Evolutionary conservation across 2,113 vertebrate species (phyloP), one percentile per base, ranked within the genome.

Genomic region (Sisor rabdophorus): DNA sequence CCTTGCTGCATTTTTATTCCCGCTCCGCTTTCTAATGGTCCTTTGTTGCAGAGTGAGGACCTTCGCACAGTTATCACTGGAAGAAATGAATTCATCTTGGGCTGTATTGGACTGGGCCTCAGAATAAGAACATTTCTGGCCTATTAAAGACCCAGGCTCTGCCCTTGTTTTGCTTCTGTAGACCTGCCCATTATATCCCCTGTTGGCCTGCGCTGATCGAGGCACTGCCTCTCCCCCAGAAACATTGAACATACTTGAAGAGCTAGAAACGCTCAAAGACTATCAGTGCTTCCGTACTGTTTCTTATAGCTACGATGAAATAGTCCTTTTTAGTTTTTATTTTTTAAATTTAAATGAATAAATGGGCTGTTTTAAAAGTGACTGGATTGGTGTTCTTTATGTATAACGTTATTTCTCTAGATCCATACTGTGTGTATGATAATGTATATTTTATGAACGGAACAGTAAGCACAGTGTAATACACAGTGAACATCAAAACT

Each of bases 231-330:
- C 75, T 19, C 32, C 84, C 85, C 86, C 87, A 87, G 87, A 80
- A 90, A 89, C 86, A 86, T 86, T 89, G 89, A 94, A 94, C 93
- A 94, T 96, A 98, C 95, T 97, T 98, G 95, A 98, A 98, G 95
- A 98, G 95, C 90, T 86, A 89, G 91, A 90, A 84, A 89, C 91
- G 94, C 96, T 98, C 94, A 91, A 92, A 95, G 94, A 90, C 87
- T 92, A 90, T 98, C 95, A 98, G 95, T 95, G 96, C 95, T 97
- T 97, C 95, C 95, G 93, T 90, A 91, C 89, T 94, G 94, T 96
- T 96, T 95, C 93, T 93, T 93, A 93, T 94, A 93, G 89, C 87
- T 91, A 88, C 86, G 84, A 87, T 87, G 81, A 89, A 90, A 89
- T 89, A 91, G 90, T 94, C 93, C 92, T 94, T 94, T 95, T 92